Base-by-base conservation (phyloP, 2,797 vertebrate species). In the Xenopus petersii region DNA sequence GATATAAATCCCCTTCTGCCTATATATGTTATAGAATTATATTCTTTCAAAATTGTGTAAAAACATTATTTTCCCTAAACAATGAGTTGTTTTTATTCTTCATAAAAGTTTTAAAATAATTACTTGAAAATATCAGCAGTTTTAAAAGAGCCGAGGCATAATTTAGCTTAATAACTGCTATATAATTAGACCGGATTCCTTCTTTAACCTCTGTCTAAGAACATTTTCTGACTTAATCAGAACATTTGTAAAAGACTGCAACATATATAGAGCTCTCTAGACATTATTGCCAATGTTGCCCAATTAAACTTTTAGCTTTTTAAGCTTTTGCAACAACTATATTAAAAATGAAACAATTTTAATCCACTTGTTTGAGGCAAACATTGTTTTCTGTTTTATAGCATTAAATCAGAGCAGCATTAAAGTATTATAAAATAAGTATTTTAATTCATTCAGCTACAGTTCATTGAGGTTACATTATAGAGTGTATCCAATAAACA, bases 151-250 rank as follows among this genome's bases (percentile, higher is more conserved):
- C 51, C 2, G 51, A 58, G 51, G 56, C 59, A 70, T 69, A 15
- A 58, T 75, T 64, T 75, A 46, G 16, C 74, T 64, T 70, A 75
- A 75, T 70, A 75, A 75, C 74, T 58, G 33, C 51, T 64, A 36
- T 36, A 58, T 58, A 75, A 75, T 75, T 75, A 75, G 67, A 64
- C 49, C 54, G 56, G 54, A 70, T 75, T 26, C 48, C 49, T 75
- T 70, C 42, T 75, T 75, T 65, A 65, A 70, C 67, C 74, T 75
- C 62, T 65, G 26, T 70, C 74, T 75, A 58, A 51, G 47, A 75
- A 54, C 60, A 70, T 70, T 75, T 70, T 70, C 30, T 75, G 67
- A 70, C 67, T 65, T 70, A 75, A 75, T 70, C 67, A 75, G 47
- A 63, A 69, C 47, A 64, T 68, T 68, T 74, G 58, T 67, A 54